These are phyloP conservation scores for Drosophila demipolita DNA, from an alignment of 2,888 invertebrate species.

Conservation along the genomic window DNA sequence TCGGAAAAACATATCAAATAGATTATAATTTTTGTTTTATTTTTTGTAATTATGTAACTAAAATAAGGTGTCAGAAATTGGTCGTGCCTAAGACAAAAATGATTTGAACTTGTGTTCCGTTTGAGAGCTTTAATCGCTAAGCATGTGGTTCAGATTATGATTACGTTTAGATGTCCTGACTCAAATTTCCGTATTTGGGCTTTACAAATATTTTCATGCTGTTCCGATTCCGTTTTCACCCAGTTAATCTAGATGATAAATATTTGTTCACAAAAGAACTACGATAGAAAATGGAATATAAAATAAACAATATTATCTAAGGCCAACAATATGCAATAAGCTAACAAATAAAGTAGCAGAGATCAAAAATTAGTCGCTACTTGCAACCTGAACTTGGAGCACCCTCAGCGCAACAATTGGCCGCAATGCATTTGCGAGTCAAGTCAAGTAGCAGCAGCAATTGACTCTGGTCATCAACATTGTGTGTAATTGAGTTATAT, in stretches of 20 bases:
- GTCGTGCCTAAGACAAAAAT: neutral
- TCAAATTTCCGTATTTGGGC: no score
- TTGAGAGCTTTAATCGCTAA: neutral
- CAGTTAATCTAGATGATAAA: neutral
- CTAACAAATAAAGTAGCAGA: neutral
- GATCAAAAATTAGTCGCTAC: neutral
- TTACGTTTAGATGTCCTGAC: no score
- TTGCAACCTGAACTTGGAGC: slow-evolving; percentile 1
- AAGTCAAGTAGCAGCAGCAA: slow-evolving; percentile 42
- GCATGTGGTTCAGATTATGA: no score
- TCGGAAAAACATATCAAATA: neutral
- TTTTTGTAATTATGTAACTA: fast-evolving
- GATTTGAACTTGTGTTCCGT: neutral
- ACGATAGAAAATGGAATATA: neutral
- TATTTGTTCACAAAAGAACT: neutral
- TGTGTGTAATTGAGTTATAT: slow-evolving; percentile 65
- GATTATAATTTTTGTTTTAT: neutral
- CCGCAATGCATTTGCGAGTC: slow-evolving; percentile 8
- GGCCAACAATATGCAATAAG: neutral
- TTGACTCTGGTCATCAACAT: slow-evolving; percentile 40
- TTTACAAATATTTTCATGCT: no score
- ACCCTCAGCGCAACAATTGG: slow-evolving; percentile 20
- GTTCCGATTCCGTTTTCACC: no score
- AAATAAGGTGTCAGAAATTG: neutral
- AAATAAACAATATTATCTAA: neutral